Base-by-base conservation (phyloP, 2,113 vertebrate genomes). In the Panthera uncia region DNA sequence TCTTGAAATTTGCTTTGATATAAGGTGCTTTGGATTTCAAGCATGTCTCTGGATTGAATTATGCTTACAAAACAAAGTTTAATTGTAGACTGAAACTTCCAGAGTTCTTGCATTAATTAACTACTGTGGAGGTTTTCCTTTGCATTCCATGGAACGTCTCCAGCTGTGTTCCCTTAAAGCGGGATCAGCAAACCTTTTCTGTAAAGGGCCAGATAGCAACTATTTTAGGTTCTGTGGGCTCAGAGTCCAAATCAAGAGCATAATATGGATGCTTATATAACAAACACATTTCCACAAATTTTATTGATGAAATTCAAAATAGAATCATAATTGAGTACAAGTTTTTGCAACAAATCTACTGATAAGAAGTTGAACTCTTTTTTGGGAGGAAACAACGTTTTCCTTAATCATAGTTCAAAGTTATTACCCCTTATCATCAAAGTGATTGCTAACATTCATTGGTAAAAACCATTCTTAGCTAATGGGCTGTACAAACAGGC, bases 231-330 rank as follows among this genome's bases (percentile, higher is more conserved):
- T 82, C 89, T 73, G 36, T 79, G 61, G 14, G 12, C 21, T 27
- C 18, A 90, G 52, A 80, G 12, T 61, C 33, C 84, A 61, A 97
- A 88, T 84, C 38, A 84, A 92, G 50, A 21, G 71, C 50, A n/a
- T 87, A 76, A 90, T 71, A 10, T 29, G 73, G 25, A 91, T 65
- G 69, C 50, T 83, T 91, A n/a, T 41, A 19, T 78, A 91, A 61
- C 2, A 25, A 73, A 27, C 1, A 66, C 12, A 91, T 80, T 93
- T 78, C 14, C 29, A 61, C 29, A 74, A 27, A 21, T 66, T 95
- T 91, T 50, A 85, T 74, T 79, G 29, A 48, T 69, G 45, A 50
- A 93, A 86, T 94, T 95, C 13, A 81, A 94, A 94, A 48, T 76
- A 69, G 31, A 50, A 78, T 76, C 45, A 45, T 69, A 74, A 80